Base-by-base conservation (phyloP, 2,888 invertebrate species). In the Ametastegia equiseti region DNA sequence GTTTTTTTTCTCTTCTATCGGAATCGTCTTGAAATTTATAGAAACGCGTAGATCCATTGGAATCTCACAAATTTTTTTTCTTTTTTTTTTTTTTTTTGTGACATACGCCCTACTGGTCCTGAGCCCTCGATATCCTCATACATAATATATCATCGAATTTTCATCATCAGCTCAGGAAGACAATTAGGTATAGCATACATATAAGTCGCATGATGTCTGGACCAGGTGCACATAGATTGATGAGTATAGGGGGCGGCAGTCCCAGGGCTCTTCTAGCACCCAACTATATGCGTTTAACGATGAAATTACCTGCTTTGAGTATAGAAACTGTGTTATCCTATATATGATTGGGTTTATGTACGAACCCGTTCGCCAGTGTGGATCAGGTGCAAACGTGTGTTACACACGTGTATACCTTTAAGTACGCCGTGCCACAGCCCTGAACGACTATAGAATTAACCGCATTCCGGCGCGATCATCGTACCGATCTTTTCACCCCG, bases 401-500 rank as follows among this genome's bases (percentile, higher is more conserved):
- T 15, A 47, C 15, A 47, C 30, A 71, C 30, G 19, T 6, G 71
- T 71, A 71, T 71, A 27, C n/a, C n/a, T n/a, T n/a, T 45, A 71
- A 7, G 71, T 71, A 30, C 33, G 33, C 11, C 30, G 54, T 3
- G 15, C 54, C 54, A 54, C 30, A 54, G 71, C 47, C 71, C 71
- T 71, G 75, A 54, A 75, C 75, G 54, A 54, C 54, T 75, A 75
- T 75, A 75, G 75, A 75, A 54, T 75, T 75, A 75, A 75, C 75
- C 75, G 75, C 75, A 75, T 75, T 75, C 75, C 75, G 33, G 50
- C n/a, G 50, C 54, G 75, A 75, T 75, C 75, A 54, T 75, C 75
- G 75, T 54, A 54, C 50, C 75, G 71, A 75, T 75, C 50, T 75
- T 75, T 75, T 75, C 75, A 54, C 13, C 75, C 75, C n/a, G 30